Evolutionary conservation across 1,140 invertebrate genomes (phyloP).

Genomic region (Manduca sexta): DNA sequence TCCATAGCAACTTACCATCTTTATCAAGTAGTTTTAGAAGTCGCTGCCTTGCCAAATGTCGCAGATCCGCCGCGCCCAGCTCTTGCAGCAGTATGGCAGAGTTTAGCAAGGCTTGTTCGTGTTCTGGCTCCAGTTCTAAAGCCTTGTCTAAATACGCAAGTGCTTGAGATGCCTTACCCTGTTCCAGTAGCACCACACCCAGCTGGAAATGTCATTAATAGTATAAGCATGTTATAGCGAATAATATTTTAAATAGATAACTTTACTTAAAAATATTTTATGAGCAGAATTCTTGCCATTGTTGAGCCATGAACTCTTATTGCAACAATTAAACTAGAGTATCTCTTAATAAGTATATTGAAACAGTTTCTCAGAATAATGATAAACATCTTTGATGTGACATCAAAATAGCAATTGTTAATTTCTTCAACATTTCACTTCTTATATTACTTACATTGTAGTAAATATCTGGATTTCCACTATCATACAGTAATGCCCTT

Average conservation of each 20-base stretch:
- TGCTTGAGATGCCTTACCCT: slow-evolving; percentile 92
- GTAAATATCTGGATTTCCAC: slow-evolving; percentile 96
- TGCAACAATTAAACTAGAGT: too few relatives aligned
- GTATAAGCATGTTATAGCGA: background rate
- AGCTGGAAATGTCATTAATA: slow-evolving; percentile 74
- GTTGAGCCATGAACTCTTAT: too few relatives aligned
- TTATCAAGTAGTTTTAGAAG: slow-evolving; percentile 87
- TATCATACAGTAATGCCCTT: slow-evolving; percentile 93
- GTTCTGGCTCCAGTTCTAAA: slow-evolving; percentile 93
- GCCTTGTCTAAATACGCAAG: slow-evolving; percentile 95
- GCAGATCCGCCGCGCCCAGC: slow-evolving; percentile 83
- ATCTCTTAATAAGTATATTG: too few relatives aligned
- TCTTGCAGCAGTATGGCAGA: slow-evolving; percentile 96
- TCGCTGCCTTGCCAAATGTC: slow-evolving; percentile 85
- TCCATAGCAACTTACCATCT: slow-evolving; percentile 66
- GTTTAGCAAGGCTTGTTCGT: slow-evolving; percentile 95
- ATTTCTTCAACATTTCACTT: too few relatives aligned
- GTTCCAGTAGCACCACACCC: slow-evolving; percentile 94
- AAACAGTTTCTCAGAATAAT: too few relatives aligned
- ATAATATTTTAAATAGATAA: background rate
- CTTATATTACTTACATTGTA: slow-evolving; percentile 84
- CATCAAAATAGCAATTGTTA: too few relatives aligned
- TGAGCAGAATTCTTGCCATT: too few relatives aligned
- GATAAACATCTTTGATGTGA: too few relatives aligned
- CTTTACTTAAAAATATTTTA: background rate